Percentiles rank a stretch among this genome's conserved stretches.
Conservation (phyloP, 2,888 invertebrate species). For the Rotaria macrura region DNA sequence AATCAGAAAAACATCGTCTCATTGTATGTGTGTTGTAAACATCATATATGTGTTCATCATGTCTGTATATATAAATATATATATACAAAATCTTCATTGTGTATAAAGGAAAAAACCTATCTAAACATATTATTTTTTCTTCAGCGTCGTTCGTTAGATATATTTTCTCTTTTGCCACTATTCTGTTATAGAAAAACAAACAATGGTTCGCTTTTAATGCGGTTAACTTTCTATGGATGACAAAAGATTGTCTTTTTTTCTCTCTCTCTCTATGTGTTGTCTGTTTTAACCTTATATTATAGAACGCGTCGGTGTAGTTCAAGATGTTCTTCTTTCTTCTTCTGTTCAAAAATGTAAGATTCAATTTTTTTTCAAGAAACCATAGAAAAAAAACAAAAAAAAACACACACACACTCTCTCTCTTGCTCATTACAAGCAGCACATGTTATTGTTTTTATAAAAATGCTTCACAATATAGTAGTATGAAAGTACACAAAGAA, state of each 20-base stretch:
- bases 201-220: background rate
- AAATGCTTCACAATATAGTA: background rate
- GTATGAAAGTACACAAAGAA: background rate
- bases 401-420: background rate
- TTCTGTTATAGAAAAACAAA: background rate
- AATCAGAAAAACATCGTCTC: too few relatives aligned
- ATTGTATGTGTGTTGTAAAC: too few relatives aligned
- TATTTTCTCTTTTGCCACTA: background rate
- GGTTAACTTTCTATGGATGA: background rate
- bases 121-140: background rate
- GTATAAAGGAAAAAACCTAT: background rate
- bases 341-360: background rate
- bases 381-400: background rate
- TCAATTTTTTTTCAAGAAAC: background rate
- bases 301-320: background rate
- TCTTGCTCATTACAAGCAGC: background rate
- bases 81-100: background rate
- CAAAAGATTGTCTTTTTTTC: background rate
- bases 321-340: background rate
- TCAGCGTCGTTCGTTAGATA: background rate
- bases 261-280: background rate
- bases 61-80: background rate
- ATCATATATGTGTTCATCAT: too few relatives aligned
- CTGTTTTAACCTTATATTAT: background rate
- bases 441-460: background rate